Evolutionary conservation across 2,797 vertebrate species (phyloP).

Genomic region (Poeciliopsis presidionis): DNA sequence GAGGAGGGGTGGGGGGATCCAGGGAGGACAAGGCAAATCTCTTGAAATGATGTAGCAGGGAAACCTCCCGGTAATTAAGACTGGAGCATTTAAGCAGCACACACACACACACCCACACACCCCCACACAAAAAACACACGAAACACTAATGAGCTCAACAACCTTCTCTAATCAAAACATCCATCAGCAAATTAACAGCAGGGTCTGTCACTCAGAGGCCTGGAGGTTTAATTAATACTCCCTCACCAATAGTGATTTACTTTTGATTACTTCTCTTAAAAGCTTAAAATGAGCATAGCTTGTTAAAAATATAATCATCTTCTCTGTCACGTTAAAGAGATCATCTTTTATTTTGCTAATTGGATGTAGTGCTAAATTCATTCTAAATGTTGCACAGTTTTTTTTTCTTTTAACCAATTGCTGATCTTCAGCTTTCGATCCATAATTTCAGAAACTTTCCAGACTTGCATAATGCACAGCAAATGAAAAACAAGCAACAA

Average conservation of each 20-base stretch:
- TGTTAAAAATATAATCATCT: background rate
- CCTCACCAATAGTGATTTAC: background rate
- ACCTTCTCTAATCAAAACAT: conserved; percentile 67
- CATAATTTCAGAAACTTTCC: background rate
- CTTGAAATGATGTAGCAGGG: conserved; percentile 67
- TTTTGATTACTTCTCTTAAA: background rate
- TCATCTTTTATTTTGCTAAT: background rate
- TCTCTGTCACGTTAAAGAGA: background rate
- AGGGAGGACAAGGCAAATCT: conserved; percentile 68
- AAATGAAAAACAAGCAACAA: background rate
- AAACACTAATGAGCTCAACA: conserved; percentile 64
- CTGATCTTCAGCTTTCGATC: background rate
- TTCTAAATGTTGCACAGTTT: background rate
- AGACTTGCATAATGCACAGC: background rate
- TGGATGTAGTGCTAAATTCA: background rate
- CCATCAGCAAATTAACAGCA: conserved; percentile 49
- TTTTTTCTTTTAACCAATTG: background rate
- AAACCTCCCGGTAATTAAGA: conserved; percentile 74
- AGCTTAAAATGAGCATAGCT: background rate
- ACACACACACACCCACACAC: background rate
- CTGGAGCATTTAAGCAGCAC: conserved; percentile 41
- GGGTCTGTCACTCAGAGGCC: conserved; percentile 12
- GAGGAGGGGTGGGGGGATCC: conserved; percentile 42
- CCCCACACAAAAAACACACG: background rate
- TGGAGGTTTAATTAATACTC: background rate